phyloP scores from a whole-genome alignment of 2,797 vertebrate genomes.

The Eulemur albifrons region DNA sequence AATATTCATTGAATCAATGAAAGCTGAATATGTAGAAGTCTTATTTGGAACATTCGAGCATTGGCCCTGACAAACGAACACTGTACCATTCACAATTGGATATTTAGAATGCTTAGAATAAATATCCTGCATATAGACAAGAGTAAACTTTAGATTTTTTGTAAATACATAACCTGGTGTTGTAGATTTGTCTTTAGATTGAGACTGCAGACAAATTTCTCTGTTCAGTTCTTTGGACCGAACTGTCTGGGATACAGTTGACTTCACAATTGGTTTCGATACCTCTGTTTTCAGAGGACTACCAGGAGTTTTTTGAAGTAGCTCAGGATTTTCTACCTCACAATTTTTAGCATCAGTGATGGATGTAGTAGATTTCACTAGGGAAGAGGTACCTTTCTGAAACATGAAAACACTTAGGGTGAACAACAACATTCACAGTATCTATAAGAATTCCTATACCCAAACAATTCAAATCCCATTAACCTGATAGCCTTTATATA shows the following conservation, averaged over 20 bases:
- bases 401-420: constrained; percentile 17
- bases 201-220: constrained; percentile 82
- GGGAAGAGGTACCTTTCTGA: constrained; percentile 75
- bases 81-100: not conserved
- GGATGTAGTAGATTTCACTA: constrained; percentile 76
- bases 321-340: constrained; percentile 60
- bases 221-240: constrained; percentile 79
- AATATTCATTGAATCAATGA: not conserved
- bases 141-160: not conserved
- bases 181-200: constrained; percentile 82
- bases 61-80: not conserved
- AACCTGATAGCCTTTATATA: not conserved
- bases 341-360: constrained; percentile 71
- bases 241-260: constrained; percentile 58
- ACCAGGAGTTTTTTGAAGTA: not conserved
- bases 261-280: constrained; percentile 76
- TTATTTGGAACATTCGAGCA: not conserved
- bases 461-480: not conserved
- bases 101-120: not conserved
- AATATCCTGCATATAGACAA: not conserved
- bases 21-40: not conserved
- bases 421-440: not conserved
- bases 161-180: constrained; percentile 84
- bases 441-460: not conserved
- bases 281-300: constrained; percentile 84